Evolutionary conservation across 2,888 invertebrate genomes (phyloP).

Genomic region (Brassicogethes aeneus): DNA sequence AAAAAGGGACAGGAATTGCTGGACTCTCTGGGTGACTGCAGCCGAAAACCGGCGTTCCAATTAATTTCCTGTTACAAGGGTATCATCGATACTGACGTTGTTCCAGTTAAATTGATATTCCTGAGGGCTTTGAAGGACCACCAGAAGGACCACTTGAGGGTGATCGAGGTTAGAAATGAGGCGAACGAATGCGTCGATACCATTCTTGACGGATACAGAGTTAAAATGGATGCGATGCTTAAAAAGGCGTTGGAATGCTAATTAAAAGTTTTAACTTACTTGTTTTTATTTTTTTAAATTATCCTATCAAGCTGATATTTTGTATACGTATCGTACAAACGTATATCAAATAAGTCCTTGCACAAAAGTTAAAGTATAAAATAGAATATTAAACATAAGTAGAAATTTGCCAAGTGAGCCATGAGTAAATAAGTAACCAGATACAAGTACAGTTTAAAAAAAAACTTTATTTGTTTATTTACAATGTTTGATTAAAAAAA

Average conservation of each 20-base stretch:
- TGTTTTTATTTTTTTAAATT: too few species aligned
- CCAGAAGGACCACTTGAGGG: constrained; percentile 23
- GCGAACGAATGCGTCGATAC: constrained; percentile 29
- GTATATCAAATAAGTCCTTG: too few species aligned
- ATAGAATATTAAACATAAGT: too few species aligned
- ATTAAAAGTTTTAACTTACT: not conserved
- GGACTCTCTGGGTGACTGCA: constrained; percentile 25
- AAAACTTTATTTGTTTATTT: too few species aligned
- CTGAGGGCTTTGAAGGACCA: constrained; percentile 28
- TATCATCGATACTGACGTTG: constrained; percentile 26
- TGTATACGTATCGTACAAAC: too few species aligned
- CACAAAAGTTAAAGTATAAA: too few species aligned
- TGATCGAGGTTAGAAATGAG: constrained; percentile 23
- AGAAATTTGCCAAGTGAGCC: too few species aligned
- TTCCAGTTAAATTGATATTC: constrained; percentile 28
- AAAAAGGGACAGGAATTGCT: constrained; percentile 25
- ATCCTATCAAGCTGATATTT: too few species aligned
- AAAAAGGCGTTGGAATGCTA: constrained; percentile 17
- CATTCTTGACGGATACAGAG: constrained; percentile 15
- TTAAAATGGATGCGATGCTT: constrained; percentile 14
- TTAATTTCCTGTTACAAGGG: constrained; percentile 31
- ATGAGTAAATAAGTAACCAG: too few species aligned
- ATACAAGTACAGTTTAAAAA: too few species aligned
- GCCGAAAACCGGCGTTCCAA: constrained; percentile 22
- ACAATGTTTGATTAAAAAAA: too few species aligned